phyloP scores from a whole-genome alignment of 2,888 invertebrate species.

The Dolichopus griseipennis region DNA sequence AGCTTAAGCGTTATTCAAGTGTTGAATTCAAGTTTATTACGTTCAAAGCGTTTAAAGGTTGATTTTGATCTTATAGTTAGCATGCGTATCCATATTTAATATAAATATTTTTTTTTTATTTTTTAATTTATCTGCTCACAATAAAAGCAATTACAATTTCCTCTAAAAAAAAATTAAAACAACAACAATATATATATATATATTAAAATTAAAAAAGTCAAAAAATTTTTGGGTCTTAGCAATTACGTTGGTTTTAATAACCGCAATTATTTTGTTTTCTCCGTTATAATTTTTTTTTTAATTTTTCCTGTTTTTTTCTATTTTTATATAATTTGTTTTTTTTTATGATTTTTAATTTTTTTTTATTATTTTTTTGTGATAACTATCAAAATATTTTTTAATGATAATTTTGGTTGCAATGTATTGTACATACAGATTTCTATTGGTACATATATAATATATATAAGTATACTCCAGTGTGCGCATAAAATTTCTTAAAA shows the following conservation, averaged over 20 bases:
- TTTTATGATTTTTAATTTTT: neutral
- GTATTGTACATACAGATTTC: neutral
- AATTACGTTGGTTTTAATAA: slow-evolving; percentile 6
- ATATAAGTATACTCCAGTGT: neutral
- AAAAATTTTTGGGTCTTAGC: slow-evolving; percentile 1
- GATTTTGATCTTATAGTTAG: too few species aligned
- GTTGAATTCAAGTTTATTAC: too few species aligned
- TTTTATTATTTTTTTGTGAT: neutral
- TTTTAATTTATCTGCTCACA: slow-evolving; percentile 4
- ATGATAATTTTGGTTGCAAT: neutral
- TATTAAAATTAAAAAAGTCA: neutral
- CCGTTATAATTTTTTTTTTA: neutral
- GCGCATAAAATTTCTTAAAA: neutral
- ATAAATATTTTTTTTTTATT: neutral
- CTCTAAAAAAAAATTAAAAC: neutral
- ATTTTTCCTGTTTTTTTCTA: neutral
- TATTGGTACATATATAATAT: neutral
- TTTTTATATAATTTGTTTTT: neutral
- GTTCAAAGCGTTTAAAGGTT: too few species aligned
- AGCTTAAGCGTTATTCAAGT: too few species aligned
- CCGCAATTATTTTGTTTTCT: slow-evolving; percentile 1
- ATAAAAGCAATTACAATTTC: slow-evolving; percentile 1
- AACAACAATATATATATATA: neutral
- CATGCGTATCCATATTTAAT: too few species aligned
- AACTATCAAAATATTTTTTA: slow-evolving; percentile 6